These are phyloP conservation scores for Thera obeliscata DNA, from an alignment of 2,888 invertebrate species.

Conservation along the genomic window DNA sequence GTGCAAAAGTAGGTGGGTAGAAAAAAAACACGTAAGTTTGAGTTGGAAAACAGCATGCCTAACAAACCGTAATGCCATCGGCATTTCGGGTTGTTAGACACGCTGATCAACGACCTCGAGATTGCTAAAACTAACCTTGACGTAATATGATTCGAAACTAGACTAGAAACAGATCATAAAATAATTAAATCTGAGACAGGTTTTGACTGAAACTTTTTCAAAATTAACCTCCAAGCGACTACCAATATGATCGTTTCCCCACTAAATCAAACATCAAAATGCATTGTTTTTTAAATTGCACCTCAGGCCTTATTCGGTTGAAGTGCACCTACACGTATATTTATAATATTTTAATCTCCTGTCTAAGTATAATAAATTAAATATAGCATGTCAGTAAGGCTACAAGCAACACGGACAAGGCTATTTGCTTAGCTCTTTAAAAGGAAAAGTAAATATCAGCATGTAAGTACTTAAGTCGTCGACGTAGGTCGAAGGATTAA, in stretches of 20 bases:
- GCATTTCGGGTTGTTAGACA: neutral
- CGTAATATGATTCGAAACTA: neutral
- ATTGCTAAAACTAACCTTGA: neutral
- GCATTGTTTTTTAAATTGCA: too few species aligned
- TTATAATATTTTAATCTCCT: too few species aligned
- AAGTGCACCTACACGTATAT: too few species aligned
- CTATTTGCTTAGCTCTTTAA: neutral
- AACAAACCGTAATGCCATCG: slow-evolving; percentile 10
- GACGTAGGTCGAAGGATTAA: too few species aligned
- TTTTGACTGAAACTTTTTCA: too few species aligned
- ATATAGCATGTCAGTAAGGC: neutral
- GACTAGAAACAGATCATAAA: too few species aligned
- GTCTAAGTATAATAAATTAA: neutral
- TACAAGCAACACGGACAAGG: neutral
- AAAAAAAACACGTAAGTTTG: neutral
- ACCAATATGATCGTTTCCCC: too few species aligned
- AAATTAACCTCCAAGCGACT: too few species aligned
- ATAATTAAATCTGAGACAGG: too few species aligned
- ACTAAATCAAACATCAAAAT: too few species aligned
- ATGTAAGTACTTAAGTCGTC: neutral
- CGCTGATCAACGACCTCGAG: slow-evolving; percentile 1
- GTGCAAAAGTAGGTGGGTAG: too few species aligned
- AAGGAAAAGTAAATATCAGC: neutral
- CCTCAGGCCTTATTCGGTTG: too few species aligned
- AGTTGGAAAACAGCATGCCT: neutral